Conservation (phyloP, 1,140 invertebrate genomes). For the Phortica variegata region DNA sequence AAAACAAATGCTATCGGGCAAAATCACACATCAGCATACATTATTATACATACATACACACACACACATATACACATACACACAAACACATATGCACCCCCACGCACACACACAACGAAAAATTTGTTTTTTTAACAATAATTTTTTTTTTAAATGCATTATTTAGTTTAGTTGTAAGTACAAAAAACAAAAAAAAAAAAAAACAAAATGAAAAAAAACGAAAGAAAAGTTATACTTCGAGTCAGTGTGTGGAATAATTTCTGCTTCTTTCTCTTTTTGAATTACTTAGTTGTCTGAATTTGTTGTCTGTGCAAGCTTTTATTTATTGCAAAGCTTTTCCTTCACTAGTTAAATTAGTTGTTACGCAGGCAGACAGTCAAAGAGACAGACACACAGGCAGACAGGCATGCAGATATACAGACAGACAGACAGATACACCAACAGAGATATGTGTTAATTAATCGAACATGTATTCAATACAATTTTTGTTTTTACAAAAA, state of each 20-base stretch:
- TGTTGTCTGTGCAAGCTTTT: constrained; percentile 4
- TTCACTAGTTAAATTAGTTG: constrained; percentile 40
- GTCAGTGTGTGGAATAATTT: too few species aligned
- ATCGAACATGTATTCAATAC: constrained; percentile 17
- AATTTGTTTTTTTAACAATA: constrained; percentile 35
- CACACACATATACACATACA: constrained; percentile 8
- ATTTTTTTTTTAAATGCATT: constrained; percentile 15
- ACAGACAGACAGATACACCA: constrained; percentile 5
- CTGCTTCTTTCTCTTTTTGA: too few species aligned
- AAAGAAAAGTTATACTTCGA: too few species aligned
- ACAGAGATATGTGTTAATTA: constrained; percentile 8
- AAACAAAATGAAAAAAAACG: too few species aligned
- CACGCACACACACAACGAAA: constrained; percentile 27
- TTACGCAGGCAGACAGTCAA: constrained; percentile 13
- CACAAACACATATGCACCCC: not conserved
- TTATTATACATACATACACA: constrained; percentile 10
- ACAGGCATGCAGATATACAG: constrained; percentile 9
- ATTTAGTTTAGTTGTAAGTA: constrained; percentile 6
- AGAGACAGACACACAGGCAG: constrained; percentile 5
- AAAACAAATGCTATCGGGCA: constrained; percentile 22
- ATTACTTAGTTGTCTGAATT: not conserved
- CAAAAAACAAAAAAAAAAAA: too few species aligned
- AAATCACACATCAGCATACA: not conserved
- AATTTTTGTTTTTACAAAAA: constrained; percentile 30
- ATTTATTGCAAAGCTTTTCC: constrained; percentile 24